These are phyloP conservation scores for Pseudochromis fuscus DNA, from an alignment of 2,797 vertebrate species.

Conservation along the genomic window DNA sequence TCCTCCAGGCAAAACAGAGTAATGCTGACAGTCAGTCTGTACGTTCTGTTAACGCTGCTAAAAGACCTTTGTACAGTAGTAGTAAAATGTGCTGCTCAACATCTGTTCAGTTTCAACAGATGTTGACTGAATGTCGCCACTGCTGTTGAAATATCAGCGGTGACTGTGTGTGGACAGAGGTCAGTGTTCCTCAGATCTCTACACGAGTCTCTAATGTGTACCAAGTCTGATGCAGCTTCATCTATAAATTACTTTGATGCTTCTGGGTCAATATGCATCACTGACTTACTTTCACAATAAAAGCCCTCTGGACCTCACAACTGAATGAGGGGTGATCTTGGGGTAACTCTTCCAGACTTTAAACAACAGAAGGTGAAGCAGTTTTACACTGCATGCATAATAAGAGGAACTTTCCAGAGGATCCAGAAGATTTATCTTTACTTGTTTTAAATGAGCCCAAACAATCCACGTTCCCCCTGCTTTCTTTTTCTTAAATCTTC, in stretches of 20 bases:
- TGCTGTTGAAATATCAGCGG: neutral
- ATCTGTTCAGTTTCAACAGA: neutral
- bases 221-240: too few species aligned
- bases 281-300: neutral
- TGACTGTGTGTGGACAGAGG: too few species aligned
- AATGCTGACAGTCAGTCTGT: too few species aligned
- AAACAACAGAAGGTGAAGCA: slow-evolving; percentile 23
- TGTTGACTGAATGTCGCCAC: neutral
- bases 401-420: neutral
- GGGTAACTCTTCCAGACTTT: neutral
- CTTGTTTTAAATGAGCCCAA: neutral
- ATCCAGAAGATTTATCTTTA: slow-evolving; percentile 3
- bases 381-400: neutral
- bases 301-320: neutral
- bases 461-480: slow-evolving; percentile 5
- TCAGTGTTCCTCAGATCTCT: too few species aligned
- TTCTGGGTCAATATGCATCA: neutral
- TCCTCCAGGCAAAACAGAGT: too few species aligned
- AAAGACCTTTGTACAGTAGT: neutral
- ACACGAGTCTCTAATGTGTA: too few species aligned
- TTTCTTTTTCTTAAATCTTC: neutral
- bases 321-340: neutral
- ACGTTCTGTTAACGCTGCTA: neutral
- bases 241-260: neutral
- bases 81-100: too few species aligned